Evolutionary conservation across 2,797 vertebrate genomes (phyloP), one percentile per base, ranked within the genome.

Genomic region (Novumbra hubbsi): DNA sequence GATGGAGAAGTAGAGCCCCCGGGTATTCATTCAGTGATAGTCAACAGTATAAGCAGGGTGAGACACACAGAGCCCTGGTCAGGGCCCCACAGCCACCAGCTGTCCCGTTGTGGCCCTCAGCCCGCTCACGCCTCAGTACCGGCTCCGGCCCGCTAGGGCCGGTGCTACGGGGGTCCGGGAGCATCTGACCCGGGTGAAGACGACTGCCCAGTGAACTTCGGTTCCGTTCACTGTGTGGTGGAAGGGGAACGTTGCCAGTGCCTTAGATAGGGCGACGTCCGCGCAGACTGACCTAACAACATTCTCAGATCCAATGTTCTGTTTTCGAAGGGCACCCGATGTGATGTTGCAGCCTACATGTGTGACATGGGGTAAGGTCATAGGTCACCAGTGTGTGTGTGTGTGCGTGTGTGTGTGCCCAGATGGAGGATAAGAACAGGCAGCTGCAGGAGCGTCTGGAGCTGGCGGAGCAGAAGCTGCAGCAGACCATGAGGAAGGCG

Each of bases 401-500:
- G 55, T 63, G 68, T 65, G 48, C 52, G 49, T 72, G 17, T 76
- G 77, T 83, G 62, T 71, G 41, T 77, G 8, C 83, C 76, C 87
- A 99, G 98, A 93, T 99, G 95, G 97, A 99, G 93, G 98, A 99
- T 85, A 99, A 99, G 91, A 98, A 99, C 90, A 90, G 98, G 75
- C 98, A 99, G 88, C 92, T 99, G 45, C 98, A 98, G 88, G 98
- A 99, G 82, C 93, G 98, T 49, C 89, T 99, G n/a, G 98, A 99
- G 88, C 87, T 99, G 3, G 98, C 98, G 0, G 98, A 99, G 83
- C 98, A 99, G 94, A 99, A 98, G 89, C 93, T 99, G 62, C 98
- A 99, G 90, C 98, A 99, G 92, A 99, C 97, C 0, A 98, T 99
- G 95, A 95, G 97, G 86, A 99, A 99, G 89, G 98, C 98, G 0